These are phyloP conservation scores for Oscarella lobularis DNA, from an alignment of 37 sponge, comb jelly and placozoan genomes.

Conservation along the genomic window DNA sequence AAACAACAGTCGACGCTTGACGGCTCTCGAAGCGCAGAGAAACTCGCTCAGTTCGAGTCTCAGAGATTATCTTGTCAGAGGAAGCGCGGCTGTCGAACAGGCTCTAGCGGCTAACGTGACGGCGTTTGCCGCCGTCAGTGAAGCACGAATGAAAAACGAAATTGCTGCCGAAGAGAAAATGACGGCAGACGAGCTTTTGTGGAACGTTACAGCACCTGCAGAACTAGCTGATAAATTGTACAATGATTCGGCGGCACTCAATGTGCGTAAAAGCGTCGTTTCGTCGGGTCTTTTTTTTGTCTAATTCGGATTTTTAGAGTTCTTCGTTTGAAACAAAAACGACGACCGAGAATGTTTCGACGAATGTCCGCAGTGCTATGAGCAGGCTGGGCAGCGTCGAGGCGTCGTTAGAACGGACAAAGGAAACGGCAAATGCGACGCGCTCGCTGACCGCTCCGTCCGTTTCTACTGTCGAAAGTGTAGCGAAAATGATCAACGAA, in stretches of 20 bases:
- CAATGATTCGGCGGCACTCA: not conserved
- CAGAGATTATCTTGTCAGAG: not conserved
- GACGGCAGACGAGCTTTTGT: not conserved
- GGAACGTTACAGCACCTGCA: not conserved
- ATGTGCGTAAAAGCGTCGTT: too few species aligned
- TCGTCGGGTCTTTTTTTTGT: too few species aligned
- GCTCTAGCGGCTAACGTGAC: not conserved
- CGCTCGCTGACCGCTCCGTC: too few species aligned
- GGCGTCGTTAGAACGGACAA: too few species aligned
- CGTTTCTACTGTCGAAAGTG: too few species aligned
- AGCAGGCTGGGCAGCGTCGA: too few species aligned
- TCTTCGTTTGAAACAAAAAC: too few species aligned
- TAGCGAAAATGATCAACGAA: conserved; percentile 1
- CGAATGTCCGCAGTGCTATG: too few species aligned
- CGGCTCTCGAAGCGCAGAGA: not conserved
- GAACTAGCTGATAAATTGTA: not conserved
- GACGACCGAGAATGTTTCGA: too few species aligned
- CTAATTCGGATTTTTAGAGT: too few species aligned
- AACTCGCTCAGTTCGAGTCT: not conserved
- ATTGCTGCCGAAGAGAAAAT: not conserved
- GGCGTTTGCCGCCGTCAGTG: not conserved
- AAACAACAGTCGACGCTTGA: not conserved
- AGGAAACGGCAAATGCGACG: too few species aligned
- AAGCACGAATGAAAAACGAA: not conserved
- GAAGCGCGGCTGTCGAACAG: not conserved